Conservation (phyloP, 2,797 vertebrate genomes). For the Lemur catta region DNA sequence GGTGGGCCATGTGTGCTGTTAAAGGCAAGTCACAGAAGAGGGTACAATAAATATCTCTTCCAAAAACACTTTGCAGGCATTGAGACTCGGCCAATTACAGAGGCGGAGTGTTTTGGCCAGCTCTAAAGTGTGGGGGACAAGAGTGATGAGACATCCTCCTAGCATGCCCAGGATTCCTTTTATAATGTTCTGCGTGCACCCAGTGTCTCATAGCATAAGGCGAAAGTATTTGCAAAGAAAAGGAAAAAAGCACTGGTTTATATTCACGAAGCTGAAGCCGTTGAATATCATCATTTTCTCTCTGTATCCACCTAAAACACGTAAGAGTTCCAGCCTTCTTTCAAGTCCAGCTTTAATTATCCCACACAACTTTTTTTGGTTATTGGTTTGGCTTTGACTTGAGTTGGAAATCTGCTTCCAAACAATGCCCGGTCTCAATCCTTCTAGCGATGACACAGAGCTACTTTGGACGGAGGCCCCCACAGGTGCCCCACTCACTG, state of each 20-base stretch:
- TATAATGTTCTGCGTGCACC: neutral
- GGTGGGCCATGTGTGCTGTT: slow-evolving; percentile 75
- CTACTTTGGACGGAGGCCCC: fast-evolving
- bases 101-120: neutral
- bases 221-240: slow-evolving; percentile 5
- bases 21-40: slow-evolving; percentile 56
- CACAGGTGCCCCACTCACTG: fast-evolving
- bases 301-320: neutral
- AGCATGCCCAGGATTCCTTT: slow-evolving; percentile 20
- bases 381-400: neutral
- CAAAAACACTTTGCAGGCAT: slow-evolving; percentile 70
- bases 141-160: neutral
- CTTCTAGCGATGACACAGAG: neutral
- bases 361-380: neutral
- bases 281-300: neutral
- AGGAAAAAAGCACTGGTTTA: neutral
- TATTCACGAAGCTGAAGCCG: neutral
- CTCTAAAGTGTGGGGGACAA: neutral
- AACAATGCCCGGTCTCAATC: neutral
- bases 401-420: neutral
- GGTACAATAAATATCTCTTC: slow-evolving; percentile 65
- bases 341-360: neutral
- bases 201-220: slow-evolving; percentile 15
- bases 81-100: slow-evolving; percentile 23
- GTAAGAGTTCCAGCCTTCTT: neutral